Evolutionary conservation across 1,140 invertebrate species (phyloP), one percentile per base, ranked within the genome.

Genomic region (Ridgeia piscesae): DNA sequence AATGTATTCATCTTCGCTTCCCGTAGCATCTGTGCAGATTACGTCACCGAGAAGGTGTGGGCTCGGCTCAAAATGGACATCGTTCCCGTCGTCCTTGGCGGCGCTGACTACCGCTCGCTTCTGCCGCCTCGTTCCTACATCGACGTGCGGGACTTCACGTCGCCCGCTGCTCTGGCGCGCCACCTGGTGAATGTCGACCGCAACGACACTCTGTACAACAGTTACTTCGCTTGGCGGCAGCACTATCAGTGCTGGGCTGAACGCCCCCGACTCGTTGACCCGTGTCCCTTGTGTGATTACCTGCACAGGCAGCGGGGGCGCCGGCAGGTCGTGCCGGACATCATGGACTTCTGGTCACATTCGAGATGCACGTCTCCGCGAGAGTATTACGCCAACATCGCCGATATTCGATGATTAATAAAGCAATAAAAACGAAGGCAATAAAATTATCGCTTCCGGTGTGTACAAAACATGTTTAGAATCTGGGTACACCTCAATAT

Each of bases 71-170:
- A 93, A 14, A 94, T 94, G 35, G 89, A 95, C 91, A 94, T 95
- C 42, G 91, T 96, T 58, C 95, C 96, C 31, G 94, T 96, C 11
- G 95, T 96, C 4, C 95, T 95, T 31, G 95, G 96, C 91, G 93
- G 94, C 8, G 94, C 94, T 11, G 94, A 96, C 94, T 96, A 95
- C 92, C 42, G 91, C 1, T 11, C 33, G 8, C 35, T 96, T 33
- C 94, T 94, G 17, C 96, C 96, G 35, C 94, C 94, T 9, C 89
- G 93, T 91, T 96, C 96, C 33, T 96, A 93, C 92, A 96, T 96
- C 90, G 93, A 96, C 93, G 95, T 94, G 14, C 92, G 93, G 2
- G 92, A 94, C 77, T 95, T 95, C 91, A 34, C 92, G 58, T 91
- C 93, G 9, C 95, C 95, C 0, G 88, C 92, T 92, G 91, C 94